Percentiles rank a stretch among this genome's conserved stretches.
Evolutionary conservation across 2,113 vertebrate genomes (phyloP).

Genomic region (Papio anubis): DNA sequence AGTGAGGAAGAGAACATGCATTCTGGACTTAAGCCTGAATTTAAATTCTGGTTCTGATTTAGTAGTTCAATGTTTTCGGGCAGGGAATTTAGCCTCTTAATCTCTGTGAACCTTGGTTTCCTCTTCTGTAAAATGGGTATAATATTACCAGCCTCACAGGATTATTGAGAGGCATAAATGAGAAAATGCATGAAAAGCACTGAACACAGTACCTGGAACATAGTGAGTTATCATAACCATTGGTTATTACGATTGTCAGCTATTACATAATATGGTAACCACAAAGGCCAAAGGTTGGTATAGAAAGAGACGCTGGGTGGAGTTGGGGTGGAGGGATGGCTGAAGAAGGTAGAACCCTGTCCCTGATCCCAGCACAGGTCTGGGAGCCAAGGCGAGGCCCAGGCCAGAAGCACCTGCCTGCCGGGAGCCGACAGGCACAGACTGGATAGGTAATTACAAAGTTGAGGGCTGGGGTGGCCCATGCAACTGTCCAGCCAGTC

Average conservation of each 20-base stretch:
- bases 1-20: not conserved
- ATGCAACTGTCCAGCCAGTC: conserved; percentile 30
- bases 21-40: not conserved
- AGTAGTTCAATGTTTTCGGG: not conserved
- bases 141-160: not conserved
- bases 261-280: not conserved
- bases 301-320: not conserved
- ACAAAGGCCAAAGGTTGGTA: conserved; percentile 45
- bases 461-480: conserved; percentile 37
- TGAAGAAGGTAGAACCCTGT: not conserved
- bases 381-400: conserved; percentile 12
- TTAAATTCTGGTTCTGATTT: not conserved
- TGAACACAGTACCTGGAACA: not conserved
- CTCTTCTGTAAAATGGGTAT: not conserved
- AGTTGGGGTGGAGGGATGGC: not conserved
- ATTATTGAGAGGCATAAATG: not conserved
- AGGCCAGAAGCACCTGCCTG: not conserved
- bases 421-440: conserved; percentile 55
- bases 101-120: conserved; percentile 19
- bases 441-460: conserved; percentile 60
- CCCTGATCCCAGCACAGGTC: not conserved
- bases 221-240: not conserved
- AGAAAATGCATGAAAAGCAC: not conserved
- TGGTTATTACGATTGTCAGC: not conserved
- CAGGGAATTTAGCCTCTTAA: not conserved